Evolutionary conservation across 2,797 vertebrate genomes (phyloP).

Genomic region (Geotria australis): DNA sequence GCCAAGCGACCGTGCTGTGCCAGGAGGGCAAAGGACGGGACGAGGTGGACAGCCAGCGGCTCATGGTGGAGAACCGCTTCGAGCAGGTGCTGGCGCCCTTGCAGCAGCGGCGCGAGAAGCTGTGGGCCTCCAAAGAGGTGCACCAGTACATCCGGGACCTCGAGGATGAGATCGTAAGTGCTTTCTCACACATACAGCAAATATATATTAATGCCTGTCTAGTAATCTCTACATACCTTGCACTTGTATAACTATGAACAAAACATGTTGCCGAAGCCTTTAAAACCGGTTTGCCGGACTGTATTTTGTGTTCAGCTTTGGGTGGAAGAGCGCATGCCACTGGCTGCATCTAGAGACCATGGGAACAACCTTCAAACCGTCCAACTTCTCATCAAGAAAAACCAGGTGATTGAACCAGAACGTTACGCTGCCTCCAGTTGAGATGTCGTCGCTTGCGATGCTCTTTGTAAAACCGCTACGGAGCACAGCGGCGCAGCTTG

Average conservation of each 20-base stretch:
- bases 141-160: constrained; percentile 80
- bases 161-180: constrained; percentile 74
- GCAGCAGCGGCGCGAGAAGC: constrained; percentile 32
- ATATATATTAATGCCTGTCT: not conserved
- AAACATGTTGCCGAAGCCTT: too few species aligned
- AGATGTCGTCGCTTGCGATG: too few species aligned
- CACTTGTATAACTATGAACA: too few species aligned
- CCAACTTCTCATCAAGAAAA: constrained; percentile 88
- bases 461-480: not conserved
- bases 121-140: constrained; percentile 61
- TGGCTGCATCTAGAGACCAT: constrained; percentile 75
- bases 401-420: constrained; percentile 27
- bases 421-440: too few species aligned
- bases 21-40: constrained; percentile 70
- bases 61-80: constrained; percentile 45
- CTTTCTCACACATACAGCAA: not conserved
- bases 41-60: constrained; percentile 52
- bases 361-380: constrained; percentile 91
- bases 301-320: constrained; percentile 26
- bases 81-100: constrained; percentile 30
- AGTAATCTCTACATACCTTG: too few species aligned
- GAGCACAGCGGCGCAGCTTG: not conserved
- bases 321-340: constrained; percentile 74
- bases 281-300: too few species aligned
- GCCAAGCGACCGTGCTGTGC: constrained; percentile 41